Percentiles rank a stretch among this genome's conserved stretches.
Conservation (phyloP, 1,140 invertebrate species). For the Trachymyrmex septentrionalis region DNA sequence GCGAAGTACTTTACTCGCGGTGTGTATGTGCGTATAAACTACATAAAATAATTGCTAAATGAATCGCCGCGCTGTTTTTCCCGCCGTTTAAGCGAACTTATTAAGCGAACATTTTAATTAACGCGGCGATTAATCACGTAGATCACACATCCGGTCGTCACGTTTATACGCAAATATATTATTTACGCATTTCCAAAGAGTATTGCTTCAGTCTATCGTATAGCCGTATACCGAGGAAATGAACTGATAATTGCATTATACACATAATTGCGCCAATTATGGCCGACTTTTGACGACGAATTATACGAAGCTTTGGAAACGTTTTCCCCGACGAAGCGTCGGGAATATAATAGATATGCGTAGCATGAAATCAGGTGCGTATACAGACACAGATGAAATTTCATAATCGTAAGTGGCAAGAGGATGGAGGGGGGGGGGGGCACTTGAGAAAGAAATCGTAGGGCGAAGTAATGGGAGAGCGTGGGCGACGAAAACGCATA, state of each 20-base stretch:
- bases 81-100: slow-evolving; percentile 70
- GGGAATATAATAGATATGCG: neutral
- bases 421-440: too few species aligned
- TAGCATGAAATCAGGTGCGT: slow-evolving; percentile 27
- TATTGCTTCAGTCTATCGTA: slow-evolving; percentile 30
- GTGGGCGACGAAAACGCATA: slow-evolving; percentile 66
- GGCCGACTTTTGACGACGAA: slow-evolving; percentile 40
- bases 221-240: slow-evolving; percentile 37
- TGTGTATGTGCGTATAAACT: slow-evolving; percentile 50
- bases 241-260: slow-evolving; percentile 49
- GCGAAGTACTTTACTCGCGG: slow-evolving; percentile 51
- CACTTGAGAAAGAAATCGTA: slow-evolving; percentile 55
- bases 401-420: slow-evolving; percentile 43
- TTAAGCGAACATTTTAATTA: slow-evolving; percentile 77
- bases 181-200: slow-evolving; percentile 62
- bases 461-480: slow-evolving; percentile 60
- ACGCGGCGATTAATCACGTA: slow-evolving; percentile 76
- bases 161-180: slow-evolving; percentile 62
- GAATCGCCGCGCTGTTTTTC: slow-evolving; percentile 74
- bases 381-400: slow-evolving; percentile 64
- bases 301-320: slow-evolving; percentile 46
- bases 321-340: neutral
- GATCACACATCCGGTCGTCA: slow-evolving; percentile 68
- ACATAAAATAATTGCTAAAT: slow-evolving; percentile 78
- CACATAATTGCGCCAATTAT: slow-evolving; percentile 58